phyloP scores from a whole-genome alignment of 1,140 invertebrate genomes.

The Cotesia vestalis region DNA sequence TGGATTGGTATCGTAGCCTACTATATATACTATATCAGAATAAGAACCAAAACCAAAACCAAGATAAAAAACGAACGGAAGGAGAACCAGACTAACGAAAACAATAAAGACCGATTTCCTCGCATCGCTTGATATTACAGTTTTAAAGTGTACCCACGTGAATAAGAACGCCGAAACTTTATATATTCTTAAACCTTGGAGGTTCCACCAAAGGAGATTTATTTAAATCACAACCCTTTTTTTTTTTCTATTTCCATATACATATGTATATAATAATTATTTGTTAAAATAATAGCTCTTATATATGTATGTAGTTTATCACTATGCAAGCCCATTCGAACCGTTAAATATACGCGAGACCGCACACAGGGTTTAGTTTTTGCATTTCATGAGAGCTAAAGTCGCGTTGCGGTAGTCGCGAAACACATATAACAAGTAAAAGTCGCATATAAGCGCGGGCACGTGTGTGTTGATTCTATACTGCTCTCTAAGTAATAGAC shows the following conservation, averaged over 20 bases:
- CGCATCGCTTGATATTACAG: conserved; percentile 41
- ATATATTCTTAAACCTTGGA: not conserved
- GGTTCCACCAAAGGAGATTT: too few relatives aligned
- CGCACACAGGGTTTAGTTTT: conserved; percentile 18
- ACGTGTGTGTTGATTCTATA: conserved; percentile 27
- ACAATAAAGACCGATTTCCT: conserved; percentile 55
- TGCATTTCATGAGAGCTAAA: conserved; percentile 13
- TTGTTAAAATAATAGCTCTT: not conserved
- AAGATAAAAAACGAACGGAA: conserved; percentile 15
- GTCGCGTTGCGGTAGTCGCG: not conserved
- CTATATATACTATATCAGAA: not conserved
- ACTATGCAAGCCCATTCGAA: conserved; percentile 22
- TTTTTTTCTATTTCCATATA: not conserved
- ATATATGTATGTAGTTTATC: conserved; percentile 45
- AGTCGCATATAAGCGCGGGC: not conserved
- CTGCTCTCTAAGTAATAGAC: conserved; percentile 37
- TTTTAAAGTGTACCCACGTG: conserved; percentile 24
- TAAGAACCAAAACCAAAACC: conserved; percentile 4
- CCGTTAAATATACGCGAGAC: conserved; percentile 38
- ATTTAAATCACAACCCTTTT: not conserved
- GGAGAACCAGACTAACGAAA: conserved; percentile 46
- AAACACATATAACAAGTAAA: too few relatives aligned
- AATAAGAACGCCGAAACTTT: not conserved
- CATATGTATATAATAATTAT: too few relatives aligned
- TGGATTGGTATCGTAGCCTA: not conserved